phyloP scores from a whole-genome alignment of 53 echinoderm and acorn worm genomes.

The Holothuria leucospilota region DNA sequence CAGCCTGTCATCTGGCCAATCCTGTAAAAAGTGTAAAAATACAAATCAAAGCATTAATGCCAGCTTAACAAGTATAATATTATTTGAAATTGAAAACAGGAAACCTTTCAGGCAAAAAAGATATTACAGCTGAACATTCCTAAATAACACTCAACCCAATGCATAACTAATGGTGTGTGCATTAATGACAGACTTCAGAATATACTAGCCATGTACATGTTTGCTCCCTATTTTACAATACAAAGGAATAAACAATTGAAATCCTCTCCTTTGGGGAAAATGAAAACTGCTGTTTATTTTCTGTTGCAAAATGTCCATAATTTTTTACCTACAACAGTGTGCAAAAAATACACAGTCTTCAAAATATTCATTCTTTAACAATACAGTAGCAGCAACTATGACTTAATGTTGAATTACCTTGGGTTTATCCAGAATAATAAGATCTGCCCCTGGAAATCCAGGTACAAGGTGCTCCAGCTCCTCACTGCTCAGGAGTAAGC shows the following conservation, averaged over 20 bases:
- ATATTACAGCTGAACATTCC: too few relatives aligned
- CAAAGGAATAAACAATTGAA: too few relatives aligned
- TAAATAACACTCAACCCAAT: too few relatives aligned
- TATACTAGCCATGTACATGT: too few relatives aligned
- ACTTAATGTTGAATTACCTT: neutral
- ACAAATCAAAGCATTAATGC: neutral
- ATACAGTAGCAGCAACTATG: neutral
- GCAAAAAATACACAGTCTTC: too few relatives aligned
- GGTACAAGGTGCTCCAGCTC: neutral
- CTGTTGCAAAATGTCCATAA: too few relatives aligned
- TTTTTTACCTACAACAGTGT: too few relatives aligned
- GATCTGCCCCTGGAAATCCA: neutral
- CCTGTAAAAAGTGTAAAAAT: neutral
- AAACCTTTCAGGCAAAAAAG: neutral
- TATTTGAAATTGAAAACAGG: neutral
- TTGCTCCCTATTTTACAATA: too few relatives aligned
- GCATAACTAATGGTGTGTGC: too few relatives aligned
- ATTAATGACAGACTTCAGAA: too few relatives aligned
- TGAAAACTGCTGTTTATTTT: too few relatives aligned
- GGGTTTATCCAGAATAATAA: conserved; percentile 6
- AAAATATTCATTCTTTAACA: neutral
- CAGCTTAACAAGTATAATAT: neutral
- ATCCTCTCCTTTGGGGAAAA: too few relatives aligned
- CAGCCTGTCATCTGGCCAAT: neutral
- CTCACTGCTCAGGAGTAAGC: neutral